Evolutionary conservation across 2,797 vertebrate species (phyloP).

Genomic region (Pangasius djambal): DNA sequence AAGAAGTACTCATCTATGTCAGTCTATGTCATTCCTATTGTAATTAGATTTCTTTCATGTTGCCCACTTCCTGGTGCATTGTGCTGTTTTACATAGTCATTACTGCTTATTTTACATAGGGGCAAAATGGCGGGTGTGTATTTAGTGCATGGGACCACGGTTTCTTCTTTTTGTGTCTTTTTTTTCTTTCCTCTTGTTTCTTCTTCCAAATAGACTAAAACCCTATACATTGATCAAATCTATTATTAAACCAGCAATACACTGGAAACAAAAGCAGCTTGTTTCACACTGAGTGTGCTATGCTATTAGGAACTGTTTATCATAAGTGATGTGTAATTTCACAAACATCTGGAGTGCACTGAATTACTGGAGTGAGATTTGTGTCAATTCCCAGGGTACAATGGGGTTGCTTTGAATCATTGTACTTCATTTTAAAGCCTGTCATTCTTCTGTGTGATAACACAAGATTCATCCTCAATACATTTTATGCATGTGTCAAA

Average conservation of each 20-base stretch:
- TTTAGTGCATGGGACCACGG: background rate
- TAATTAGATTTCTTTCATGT: background rate
- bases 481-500: background rate
- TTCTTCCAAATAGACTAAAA: background rate
- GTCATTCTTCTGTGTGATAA: background rate
- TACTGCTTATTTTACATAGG: background rate
- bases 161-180: background rate
- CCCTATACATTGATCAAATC: background rate
- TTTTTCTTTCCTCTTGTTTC: background rate
- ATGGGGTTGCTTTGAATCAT: background rate
- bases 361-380: background rate
- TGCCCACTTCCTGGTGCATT: background rate
- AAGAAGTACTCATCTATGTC: background rate
- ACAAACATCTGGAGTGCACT: conserved; percentile 10
- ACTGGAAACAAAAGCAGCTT: conserved; percentile 5
- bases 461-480: background rate
- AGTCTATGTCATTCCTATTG: background rate
- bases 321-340: conserved; percentile 1
- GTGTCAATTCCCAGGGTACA: background rate
- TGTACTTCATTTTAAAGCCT: background rate
- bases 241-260: background rate
- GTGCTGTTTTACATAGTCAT: background rate
- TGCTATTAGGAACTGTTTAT: background rate
- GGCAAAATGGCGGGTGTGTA: no score
- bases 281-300: background rate